Evolutionary conservation across 1,140 invertebrate genomes (phyloP).

Genomic region (Tetranychus urticae): DNA sequence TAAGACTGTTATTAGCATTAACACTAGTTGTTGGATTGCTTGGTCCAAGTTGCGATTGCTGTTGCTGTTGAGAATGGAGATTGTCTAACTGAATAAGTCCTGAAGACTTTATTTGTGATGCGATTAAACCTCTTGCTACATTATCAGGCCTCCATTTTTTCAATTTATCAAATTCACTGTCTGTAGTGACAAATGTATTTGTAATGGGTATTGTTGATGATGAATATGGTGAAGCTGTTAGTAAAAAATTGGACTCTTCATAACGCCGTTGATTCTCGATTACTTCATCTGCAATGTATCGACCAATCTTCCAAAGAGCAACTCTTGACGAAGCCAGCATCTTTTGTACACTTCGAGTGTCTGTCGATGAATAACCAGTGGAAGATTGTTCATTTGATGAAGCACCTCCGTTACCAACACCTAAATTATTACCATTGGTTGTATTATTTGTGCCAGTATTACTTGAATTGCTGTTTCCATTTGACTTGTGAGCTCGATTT

Average conservation of each 20-base stretch:
- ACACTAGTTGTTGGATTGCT: too few species aligned
- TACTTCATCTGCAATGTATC: conserved; percentile 21
- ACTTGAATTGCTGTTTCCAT: background rate
- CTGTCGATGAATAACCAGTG: background rate
- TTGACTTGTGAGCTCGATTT: background rate
- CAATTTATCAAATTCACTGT: too few species aligned
- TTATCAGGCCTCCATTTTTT: too few species aligned
- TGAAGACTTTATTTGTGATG: background rate
- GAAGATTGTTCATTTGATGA: background rate
- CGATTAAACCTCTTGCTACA: background rate
- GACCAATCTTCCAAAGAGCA: conserved; percentile 16
- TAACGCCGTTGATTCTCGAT: conserved; percentile 16
- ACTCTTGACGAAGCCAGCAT: background rate
- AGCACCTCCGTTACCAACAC: too few species aligned
- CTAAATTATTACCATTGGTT: background rate
- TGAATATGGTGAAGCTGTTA: background rate
- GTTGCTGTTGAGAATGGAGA: too few species aligned
- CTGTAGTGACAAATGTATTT: too few species aligned
- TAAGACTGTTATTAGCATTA: too few species aligned
- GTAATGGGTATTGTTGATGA: background rate
- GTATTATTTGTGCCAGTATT: background rate
- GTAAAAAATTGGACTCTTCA: background rate
- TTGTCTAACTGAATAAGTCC: too few species aligned
- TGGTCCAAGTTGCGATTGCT: too few species aligned
- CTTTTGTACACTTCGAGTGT: background rate